Base-by-base conservation (phyloP, 1,140 invertebrate species). In the Cylas formicarius region DNA sequence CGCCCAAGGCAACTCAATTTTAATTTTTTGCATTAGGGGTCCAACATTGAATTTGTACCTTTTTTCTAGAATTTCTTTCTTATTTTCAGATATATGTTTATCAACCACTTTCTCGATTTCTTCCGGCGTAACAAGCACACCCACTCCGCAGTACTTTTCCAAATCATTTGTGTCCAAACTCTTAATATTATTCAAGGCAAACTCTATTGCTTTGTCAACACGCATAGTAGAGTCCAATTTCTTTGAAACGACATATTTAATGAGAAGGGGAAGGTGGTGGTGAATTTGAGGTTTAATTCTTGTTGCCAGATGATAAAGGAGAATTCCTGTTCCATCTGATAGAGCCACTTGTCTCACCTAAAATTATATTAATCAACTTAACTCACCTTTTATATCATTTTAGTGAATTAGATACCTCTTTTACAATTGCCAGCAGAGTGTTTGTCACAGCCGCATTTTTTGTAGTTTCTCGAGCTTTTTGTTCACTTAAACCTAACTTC, bases 381-480 rank as follows among this genome's bases (percentile, higher is more conserved):
- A n/a, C n/a, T n/a, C n/a, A n/a, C n/a, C n/a, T n/a, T n/a, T n/a
- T n/a, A n/a, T n/a, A n/a, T n/a, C 24, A 21, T 36, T n/a, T 24
- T 3, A 28, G 8, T 16, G n/a, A 22, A 21, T 24, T 42, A 53
- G 69, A 73, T 74, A 87, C 86, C 73, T 86, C 78, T 57, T 73
- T 64, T 43, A 92, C 74, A 9, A 82, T 78, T 48, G 67, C 58
- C 53, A 80, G 76, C 19, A 98, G 67, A 65, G 77, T 80, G 52
- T 80, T 80, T 0, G 87, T 85, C 23, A 98, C 75, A 52, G 78
- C 74, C 22, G 74, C 75, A 76, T 97, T 98, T 76, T 96, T 97
- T n/a, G 90, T 44, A 0, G 95, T 97, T 76, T 98, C 94, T 62
- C 87, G 90, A 0, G 90, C 86, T 70, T 97, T 97, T 65, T 89